Conservation (phyloP, 2,113 vertebrate species). For the Lophius piscatorius region DNA sequence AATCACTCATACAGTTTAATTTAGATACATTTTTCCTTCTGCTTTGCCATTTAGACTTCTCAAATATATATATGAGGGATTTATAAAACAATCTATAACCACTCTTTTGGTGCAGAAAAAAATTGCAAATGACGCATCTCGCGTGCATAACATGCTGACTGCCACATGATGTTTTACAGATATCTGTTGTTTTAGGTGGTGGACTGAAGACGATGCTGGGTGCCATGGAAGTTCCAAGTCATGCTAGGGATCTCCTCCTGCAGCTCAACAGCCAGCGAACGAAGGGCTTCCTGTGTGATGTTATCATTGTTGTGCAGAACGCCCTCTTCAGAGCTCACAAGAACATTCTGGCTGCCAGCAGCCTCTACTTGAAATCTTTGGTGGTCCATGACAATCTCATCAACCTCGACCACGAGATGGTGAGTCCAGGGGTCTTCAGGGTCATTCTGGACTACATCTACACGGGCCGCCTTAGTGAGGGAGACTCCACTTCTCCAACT, state of each 20-base stretch:
- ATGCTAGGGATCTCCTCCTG: slow-evolving; percentile 97
- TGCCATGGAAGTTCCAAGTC: slow-evolving; percentile 96
- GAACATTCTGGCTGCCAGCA: slow-evolving; percentile 99
- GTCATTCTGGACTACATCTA: slow-evolving; percentile 99
- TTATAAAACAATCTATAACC: background rate
- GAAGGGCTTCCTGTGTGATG: slow-evolving; percentile 99
- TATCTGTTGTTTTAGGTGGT: slow-evolving; percentile 83
- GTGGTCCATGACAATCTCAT: slow-evolving; percentile 99
- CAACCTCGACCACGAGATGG: slow-evolving; percentile 99
- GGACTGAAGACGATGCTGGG: slow-evolving; percentile 96
- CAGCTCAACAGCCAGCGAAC: slow-evolving; percentile 98
- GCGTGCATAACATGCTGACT: slow-evolving; percentile 11
- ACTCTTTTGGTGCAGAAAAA: slow-evolving; percentile 5
- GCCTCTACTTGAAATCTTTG: slow-evolving; percentile 98
- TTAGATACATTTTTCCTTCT: background rate
- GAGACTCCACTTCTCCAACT: slow-evolving; percentile 82
- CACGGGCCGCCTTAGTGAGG: slow-evolving; percentile 91
- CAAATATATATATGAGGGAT: background rate
- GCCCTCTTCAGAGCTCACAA: slow-evolving; percentile 98
- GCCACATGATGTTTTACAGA: slow-evolving; percentile 54
- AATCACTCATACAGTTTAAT: background rate
- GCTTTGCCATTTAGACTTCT: background rate
- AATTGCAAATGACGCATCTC: background rate
- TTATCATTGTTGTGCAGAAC: slow-evolving; percentile 99
- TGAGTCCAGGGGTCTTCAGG: slow-evolving; percentile 97